Evolutionary conservation across 37 sponge, comb jelly and placozoan genomes (phyloP), one percentile per base, ranked within the genome.

Genomic region (Oopsacas minuta): DNA sequence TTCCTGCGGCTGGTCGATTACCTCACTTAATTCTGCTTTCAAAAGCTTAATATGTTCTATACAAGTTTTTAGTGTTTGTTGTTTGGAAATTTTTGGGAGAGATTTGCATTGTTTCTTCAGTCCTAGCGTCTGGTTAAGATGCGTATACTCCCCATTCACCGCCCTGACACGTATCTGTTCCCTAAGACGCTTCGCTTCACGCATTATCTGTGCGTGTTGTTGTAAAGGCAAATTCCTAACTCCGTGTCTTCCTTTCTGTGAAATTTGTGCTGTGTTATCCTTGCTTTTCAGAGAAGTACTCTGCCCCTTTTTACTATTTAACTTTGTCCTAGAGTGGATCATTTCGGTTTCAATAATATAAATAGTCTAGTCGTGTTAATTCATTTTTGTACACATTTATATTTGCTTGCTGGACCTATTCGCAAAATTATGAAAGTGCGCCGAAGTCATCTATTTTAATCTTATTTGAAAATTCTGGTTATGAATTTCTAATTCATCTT

Each of bases 1-100:
- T 17, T 42, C 15, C 30, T 3, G 75, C 5, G 75, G 22, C 30
- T 3, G 22, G 30, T n/a, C 75, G 22, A 3, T 61, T 61, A 61
- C 28, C 7, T 10, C 30, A n/a, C 75, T 61, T 3, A 61, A 34
- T 61, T 61, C 75, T 3, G 20, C 22, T 12, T 34, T 61, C 75
- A 61, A n/a, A n/a, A 61, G 75, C 28, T 61, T 61, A 3, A 61
- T 61, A 61, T 61, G 75, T 10, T n/a, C 30, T 20, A 61, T 61
- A 12, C 75, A 61, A 7, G 75, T 61, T 61, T 61, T 61, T 10
- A 61, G 22, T 3, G 75, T 61, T 12, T 61, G 75, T n/a, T 61
- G 75, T n/a, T 61, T 61, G 1, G 75, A 61, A 61, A 61, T 61
- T 61, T 61, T 61, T 25, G 75, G 75, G 30, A 61, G 75, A 61